These are phyloP conservation scores for Bradypus variegatus DNA, from an alignment of 2,797 vertebrate species.

Conservation along the genomic window DNA sequence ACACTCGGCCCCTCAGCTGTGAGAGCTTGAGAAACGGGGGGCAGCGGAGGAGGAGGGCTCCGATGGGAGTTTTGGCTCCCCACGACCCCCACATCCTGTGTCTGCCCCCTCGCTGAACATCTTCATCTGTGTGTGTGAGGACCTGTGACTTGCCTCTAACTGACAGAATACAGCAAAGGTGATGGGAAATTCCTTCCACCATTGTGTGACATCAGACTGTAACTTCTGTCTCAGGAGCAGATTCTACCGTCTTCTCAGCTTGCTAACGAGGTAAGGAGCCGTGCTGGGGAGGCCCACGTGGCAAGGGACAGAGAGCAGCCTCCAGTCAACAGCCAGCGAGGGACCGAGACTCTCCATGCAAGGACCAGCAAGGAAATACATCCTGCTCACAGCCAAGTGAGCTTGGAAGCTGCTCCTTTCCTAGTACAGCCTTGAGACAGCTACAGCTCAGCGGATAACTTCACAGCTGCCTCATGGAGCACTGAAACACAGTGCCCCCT, in stretches of 20 bases:
- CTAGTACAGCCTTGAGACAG: neutral
- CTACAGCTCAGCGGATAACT: neutral
- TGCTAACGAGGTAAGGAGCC: neutral
- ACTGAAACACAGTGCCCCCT: too few species aligned
- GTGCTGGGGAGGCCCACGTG: fast-evolving
- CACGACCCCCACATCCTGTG: too few species aligned
- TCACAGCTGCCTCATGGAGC: neutral
- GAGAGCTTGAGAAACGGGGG: neutral
- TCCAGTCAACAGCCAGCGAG: neutral
- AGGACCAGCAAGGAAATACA: too few species aligned
- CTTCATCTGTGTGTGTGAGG: too few species aligned
- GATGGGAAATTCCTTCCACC: too few species aligned
- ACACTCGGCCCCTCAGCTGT: neutral
- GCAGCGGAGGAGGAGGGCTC: neutral
- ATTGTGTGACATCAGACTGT: too few species aligned
- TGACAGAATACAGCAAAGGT: too few species aligned
- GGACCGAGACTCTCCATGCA: fast-evolving
- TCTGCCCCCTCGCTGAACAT: too few species aligned
- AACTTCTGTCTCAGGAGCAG: fast-evolving
- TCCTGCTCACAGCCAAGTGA: too few species aligned
- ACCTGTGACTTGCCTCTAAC: neutral
- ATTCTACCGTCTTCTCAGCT: too few species aligned
- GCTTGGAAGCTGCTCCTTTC: neutral
- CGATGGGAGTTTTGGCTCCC: too few species aligned
- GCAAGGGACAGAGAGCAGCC: neutral